A percentile compares a stretch with the other conserved stretches of the same genome.
phyloP scores from a whole-genome alignment of 2,888 invertebrate genomes.

The Agelastica alni region DNA sequence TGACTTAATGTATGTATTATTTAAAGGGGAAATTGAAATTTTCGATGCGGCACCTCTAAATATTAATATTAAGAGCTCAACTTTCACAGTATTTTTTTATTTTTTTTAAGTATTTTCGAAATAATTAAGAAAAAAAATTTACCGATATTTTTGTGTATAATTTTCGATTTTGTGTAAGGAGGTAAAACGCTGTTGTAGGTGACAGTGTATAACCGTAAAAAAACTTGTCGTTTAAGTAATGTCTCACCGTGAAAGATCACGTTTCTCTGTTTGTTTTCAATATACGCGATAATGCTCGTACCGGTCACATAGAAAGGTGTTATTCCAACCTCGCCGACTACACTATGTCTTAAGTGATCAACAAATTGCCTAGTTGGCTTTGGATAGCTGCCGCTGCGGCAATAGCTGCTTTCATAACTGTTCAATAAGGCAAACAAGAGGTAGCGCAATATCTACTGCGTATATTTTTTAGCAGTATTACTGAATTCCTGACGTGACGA shows the following conservation, averaged over 20 bases:
- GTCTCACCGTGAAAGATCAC: neutral
- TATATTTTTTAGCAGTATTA: conserved; percentile 28
- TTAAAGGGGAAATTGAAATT: too few species aligned
- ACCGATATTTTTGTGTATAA: too few species aligned
- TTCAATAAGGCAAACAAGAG: conserved; percentile 6
- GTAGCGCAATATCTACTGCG: conserved; percentile 2
- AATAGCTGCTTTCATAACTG: conserved; percentile 11
- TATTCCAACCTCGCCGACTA: conserved; percentile 5
- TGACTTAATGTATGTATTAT: too few species aligned
- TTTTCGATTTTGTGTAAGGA: too few species aligned
- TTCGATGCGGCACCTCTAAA: too few species aligned
- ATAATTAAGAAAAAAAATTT: too few species aligned
- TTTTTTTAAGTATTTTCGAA: too few species aligned
- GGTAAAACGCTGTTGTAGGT: too few species aligned
- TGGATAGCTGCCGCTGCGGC: conserved; percentile 5
- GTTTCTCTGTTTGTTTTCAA: neutral
- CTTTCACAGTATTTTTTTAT: too few species aligned
- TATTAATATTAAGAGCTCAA: too few species aligned
- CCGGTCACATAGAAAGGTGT: neutral
- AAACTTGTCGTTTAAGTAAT: neutral
- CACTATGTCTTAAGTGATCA: conserved; percentile 1
- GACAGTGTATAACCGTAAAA: too few species aligned
- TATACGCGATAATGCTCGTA: neutral
- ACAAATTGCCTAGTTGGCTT: conserved; percentile 6
- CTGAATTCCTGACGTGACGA: conserved; percentile 36